Conservation (phyloP, 1,140 invertebrate species). For the Caenorhabditis brenneri region DNA sequence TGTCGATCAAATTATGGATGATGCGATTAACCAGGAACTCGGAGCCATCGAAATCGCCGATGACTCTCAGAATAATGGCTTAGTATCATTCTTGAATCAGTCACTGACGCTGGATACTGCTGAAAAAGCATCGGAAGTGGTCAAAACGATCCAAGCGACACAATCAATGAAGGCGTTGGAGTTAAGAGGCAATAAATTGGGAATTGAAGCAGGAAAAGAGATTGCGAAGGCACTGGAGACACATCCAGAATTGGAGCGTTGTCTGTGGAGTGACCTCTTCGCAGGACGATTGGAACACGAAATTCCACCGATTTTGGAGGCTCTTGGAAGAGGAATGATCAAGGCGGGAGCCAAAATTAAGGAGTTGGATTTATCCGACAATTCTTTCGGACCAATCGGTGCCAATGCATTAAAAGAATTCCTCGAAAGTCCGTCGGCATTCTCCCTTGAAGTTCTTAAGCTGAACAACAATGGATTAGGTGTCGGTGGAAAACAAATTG, state of each 20-base stretch:
- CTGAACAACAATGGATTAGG: slow-evolving; percentile 94
- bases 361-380: slow-evolving; percentile 91
- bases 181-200: slow-evolving; percentile 52
- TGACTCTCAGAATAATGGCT: no score
- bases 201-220: slow-evolving; percentile 46
- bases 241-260: slow-evolving; percentile 49
- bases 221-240: slow-evolving; percentile 49
- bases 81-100: neutral
- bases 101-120: neutral
- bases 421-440: slow-evolving; percentile 83
- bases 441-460: slow-evolving; percentile 79
- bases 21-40: slow-evolving; percentile 56
- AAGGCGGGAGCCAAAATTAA: slow-evolving; percentile 80
- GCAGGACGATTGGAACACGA: slow-evolving; percentile 89
- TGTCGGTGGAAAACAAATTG: slow-evolving; percentile 83
- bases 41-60: neutral
- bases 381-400: slow-evolving; percentile 94
- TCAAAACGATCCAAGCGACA: neutral
- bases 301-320: slow-evolving; percentile 85
- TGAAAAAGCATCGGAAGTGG: slow-evolving; percentile 24
- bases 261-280: slow-evolving; percentile 83
- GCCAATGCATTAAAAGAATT: slow-evolving; percentile 78
- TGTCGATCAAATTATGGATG: slow-evolving; percentile 52
- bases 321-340: slow-evolving; percentile 83
- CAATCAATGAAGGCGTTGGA: slow-evolving; percentile 23